These are phyloP conservation scores for Drosophila nigromelanica DNA, from an alignment of 1,140 invertebrate genomes.

Conservation along the genomic window DNA sequence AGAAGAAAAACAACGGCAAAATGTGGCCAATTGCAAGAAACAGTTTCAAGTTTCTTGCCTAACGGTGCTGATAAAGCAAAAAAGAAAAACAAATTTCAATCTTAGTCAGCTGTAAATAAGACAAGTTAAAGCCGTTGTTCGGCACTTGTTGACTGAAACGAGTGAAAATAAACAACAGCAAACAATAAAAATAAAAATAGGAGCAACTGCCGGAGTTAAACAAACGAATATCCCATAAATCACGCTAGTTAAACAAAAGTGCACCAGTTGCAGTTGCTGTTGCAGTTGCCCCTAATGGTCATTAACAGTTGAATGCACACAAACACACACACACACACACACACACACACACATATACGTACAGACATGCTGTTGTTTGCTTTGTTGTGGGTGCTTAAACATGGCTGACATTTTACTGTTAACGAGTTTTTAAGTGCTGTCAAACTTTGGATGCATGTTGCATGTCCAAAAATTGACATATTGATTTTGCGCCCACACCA, in stretches of 20 bases:
- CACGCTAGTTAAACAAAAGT: constrained; percentile 31
- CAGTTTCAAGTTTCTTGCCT: not conserved
- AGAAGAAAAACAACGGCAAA: not conserved
- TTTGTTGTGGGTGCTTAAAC: constrained; percentile 28
- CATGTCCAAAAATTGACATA: constrained; percentile 34
- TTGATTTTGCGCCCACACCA: constrained; percentile 20
- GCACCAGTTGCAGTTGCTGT: constrained; percentile 18
- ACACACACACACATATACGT: not conserved
- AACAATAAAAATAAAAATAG: not conserved
- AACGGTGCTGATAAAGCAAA: constrained; percentile 1
- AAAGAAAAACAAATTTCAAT: not conserved
- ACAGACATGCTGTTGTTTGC: constrained; percentile 7
- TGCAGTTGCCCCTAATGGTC: constrained; percentile 11
- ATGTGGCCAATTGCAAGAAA: not conserved
- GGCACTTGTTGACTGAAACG: constrained; percentile 15
- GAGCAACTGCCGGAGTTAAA: constrained; percentile 6
- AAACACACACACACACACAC: constrained; percentile 1
- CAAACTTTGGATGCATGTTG: constrained; percentile 25
- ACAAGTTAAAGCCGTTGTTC: not conserved
- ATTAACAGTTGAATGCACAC: constrained; percentile 20
- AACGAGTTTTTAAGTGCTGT: constrained; percentile 49
- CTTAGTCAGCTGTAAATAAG: not conserved
- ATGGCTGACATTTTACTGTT: constrained; percentile 38
- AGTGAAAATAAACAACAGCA: constrained; percentile 5
- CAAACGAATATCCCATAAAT: constrained; percentile 28